These are phyloP conservation scores for Castor canadensis DNA, from an alignment of 2,113 vertebrate genomes.

Conservation along the genomic window DNA sequence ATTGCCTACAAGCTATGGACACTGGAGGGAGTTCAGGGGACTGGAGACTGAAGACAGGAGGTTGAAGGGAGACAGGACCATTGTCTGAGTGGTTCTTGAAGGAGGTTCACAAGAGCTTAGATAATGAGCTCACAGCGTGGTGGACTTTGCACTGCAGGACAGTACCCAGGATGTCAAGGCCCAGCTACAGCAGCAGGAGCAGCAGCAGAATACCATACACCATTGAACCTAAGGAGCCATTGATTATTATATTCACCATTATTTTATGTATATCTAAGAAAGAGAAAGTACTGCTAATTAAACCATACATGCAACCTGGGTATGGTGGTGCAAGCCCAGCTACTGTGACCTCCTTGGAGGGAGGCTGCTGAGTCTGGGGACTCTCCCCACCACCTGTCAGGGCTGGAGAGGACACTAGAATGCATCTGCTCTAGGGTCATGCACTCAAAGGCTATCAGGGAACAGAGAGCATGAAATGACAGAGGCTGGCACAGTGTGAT, in stretches of 20 bases:
- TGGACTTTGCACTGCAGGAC: not conserved
- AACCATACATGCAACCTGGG: not conserved
- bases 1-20: not conserved
- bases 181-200: not conserved
- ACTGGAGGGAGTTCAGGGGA: not conserved
- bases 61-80: not conserved
- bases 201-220: not conserved
- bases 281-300: constrained; percentile 27
- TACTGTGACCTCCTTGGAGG: not conserved
- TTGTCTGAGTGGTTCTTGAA: not conserved
- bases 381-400: not conserved
- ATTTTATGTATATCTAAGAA: constrained; percentile 19
- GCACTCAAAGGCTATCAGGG: not conserved
- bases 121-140: not conserved
- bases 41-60: not conserved
- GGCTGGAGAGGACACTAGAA: not conserved
- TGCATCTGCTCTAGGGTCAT: not conserved
- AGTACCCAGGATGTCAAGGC: not conserved
- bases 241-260: not conserved
- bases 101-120: not conserved
- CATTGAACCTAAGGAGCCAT: not conserved
- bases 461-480: not conserved
- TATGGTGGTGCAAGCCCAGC: not conserved
- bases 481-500: not conserved
- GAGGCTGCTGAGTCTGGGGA: not conserved